phyloP scores from a whole-genome alignment of 2,797 vertebrate genomes.

The Gymnoscopelus microlampas region DNA sequence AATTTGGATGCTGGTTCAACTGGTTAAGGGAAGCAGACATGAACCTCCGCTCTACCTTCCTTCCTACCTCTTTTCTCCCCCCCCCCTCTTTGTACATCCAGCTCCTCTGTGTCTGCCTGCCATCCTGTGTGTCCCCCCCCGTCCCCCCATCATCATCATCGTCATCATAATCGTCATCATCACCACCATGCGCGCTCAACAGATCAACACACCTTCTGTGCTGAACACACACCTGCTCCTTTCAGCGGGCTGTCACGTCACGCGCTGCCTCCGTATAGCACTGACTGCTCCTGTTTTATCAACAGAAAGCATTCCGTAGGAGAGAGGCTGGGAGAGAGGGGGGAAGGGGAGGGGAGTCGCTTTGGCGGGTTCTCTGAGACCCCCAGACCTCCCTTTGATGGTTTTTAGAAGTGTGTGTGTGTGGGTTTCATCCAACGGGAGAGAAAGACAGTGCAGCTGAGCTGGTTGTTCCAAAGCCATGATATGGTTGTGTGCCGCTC shows the following conservation, averaged over 20 bases:
- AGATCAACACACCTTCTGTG: constrained; percentile 41
- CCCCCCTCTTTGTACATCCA: not conserved
- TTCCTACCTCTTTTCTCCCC: not conserved
- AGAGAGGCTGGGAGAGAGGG: too few relatives aligned
- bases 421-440: too few relatives aligned
- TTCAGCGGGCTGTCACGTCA: constrained; percentile 56
- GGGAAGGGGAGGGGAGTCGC: too few relatives aligned
- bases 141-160: constrained; percentile 1
- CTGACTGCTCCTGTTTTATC: constrained; percentile 62
- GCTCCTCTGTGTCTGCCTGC: constrained; percentile 27
- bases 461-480: too few relatives aligned
- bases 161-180: not conserved
- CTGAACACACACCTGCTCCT: constrained; percentile 36
- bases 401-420: too few relatives aligned
- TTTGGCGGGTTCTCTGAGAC: too few relatives aligned
- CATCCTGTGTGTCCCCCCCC: constrained; percentile 22
- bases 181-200: constrained; percentile 18
- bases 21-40: too few relatives aligned
- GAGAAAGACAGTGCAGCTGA: too few relatives aligned
- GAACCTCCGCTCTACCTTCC: constrained; percentile 11
- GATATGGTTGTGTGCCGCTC: too few relatives aligned
- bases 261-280: constrained; percentile 22
- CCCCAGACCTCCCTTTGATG: too few relatives aligned
- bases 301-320: constrained; percentile 36
- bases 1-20: too few relatives aligned